Conservation (phyloP, 2,888 invertebrate genomes). For the Agrochola lychnidis region DNA sequence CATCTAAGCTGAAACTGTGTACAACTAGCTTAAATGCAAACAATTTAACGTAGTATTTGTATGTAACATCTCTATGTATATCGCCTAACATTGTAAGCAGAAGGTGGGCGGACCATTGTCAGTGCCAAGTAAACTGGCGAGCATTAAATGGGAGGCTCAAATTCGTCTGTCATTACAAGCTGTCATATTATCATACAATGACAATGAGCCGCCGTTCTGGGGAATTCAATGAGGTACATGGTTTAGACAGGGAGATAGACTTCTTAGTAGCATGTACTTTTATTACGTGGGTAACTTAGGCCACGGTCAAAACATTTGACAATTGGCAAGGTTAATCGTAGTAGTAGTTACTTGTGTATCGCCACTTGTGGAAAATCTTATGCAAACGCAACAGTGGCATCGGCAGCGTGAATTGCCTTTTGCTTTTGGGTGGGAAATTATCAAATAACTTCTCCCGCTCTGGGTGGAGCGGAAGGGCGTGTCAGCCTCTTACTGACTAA, state of each 20-base stretch:
- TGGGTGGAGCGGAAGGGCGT: no score
- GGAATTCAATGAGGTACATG: conserved; percentile 38
- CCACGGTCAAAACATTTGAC: background rate
- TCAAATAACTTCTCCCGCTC: no score
- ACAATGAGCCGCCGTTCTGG: conserved; percentile 79
- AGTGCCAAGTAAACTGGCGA: conserved; percentile 75
- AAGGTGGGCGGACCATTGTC: conserved; percentile 76
- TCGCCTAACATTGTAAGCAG: conserved; percentile 42
- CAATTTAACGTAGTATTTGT: background rate
- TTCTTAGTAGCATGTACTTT: background rate
- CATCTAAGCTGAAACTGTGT: background rate
- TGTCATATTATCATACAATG: conserved; percentile 86
- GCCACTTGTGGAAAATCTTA: background rate
- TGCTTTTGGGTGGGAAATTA: no score
- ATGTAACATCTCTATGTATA: conserved; percentile 66
- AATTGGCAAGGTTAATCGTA: background rate
- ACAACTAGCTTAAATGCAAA: background rate
- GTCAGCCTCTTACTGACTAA: no score
- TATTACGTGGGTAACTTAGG: background rate
- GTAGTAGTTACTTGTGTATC: background rate
- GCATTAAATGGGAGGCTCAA: conserved; percentile 83
- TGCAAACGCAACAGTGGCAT: no score
- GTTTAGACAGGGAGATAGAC: conserved; percentile 45
- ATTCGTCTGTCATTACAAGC: conserved; percentile 74
- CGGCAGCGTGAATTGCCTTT: no score